Evolutionary conservation across 2,113 vertebrate species (phyloP).

Genomic region (Pedetes capensis): DNA sequence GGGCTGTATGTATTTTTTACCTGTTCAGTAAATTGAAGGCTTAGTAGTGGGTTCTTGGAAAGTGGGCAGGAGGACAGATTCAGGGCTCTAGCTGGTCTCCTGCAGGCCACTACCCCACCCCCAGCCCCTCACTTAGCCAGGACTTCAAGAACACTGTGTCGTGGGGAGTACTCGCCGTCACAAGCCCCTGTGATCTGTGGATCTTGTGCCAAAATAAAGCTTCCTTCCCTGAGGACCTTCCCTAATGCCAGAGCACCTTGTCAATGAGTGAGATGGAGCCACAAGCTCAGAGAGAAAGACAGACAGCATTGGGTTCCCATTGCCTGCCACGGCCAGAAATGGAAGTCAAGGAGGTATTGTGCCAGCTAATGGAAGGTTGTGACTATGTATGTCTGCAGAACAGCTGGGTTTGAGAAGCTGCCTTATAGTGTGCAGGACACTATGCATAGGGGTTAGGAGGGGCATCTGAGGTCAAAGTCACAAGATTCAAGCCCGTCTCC

Average conservation of each 20-base stretch:
- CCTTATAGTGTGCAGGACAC: accelerated
- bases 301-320: not conserved
- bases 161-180: accelerated
- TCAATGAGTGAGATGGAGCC: not conserved
- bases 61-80: not conserved
- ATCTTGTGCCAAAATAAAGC: not conserved
- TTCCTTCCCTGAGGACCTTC: not conserved
- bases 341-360: not conserved
- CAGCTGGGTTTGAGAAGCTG: not conserved
- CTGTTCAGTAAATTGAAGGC: not conserved
- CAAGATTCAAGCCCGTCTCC: not conserved
- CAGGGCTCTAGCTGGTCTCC: not conserved
- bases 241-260: not conserved
- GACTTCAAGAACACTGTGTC: accelerated
- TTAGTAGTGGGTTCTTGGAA: not conserved
- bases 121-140: not conserved
- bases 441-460: not conserved
- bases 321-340: not conserved
- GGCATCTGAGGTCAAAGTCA: not conserved
- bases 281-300: not conserved
- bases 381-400: not conserved
- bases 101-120: accelerated
- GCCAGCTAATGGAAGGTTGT: too few relatives aligned
- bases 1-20: not conserved
- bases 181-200: not conserved